These are phyloP conservation scores for Cryptus viduatorius DNA, from an alignment of 2,888 invertebrate species.

Conservation along the genomic window DNA sequence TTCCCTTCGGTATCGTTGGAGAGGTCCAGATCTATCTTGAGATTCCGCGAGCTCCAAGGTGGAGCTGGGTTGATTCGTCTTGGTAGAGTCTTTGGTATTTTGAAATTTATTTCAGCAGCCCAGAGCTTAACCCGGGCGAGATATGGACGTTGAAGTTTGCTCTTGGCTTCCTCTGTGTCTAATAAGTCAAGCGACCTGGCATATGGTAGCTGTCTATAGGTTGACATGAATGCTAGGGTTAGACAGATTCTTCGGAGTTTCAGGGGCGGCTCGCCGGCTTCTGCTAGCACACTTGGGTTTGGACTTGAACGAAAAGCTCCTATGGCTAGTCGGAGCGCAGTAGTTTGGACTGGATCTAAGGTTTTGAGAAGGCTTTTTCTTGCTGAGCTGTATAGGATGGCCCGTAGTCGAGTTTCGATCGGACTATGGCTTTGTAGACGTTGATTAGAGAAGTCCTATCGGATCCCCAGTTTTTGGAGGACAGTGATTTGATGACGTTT, in stretches of 20 bases:
- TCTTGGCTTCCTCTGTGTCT: no score
- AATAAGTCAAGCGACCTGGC: no score
- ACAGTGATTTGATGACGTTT: slow-evolving; percentile 37
- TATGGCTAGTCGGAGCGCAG: slow-evolving; percentile 37
- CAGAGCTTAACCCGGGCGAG: no score
- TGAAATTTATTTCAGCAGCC: no score
- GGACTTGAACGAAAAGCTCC: slow-evolving; percentile 56
- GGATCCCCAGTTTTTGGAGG: slow-evolving; percentile 44
- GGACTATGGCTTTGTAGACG: not conserved
- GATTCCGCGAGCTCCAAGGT: no score
- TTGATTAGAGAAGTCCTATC: slow-evolving; percentile 17
- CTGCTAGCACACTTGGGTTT: slow-evolving; percentile 18
- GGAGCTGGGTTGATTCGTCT: no score
- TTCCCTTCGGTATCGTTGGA: no score
- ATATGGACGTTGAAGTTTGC: no score
- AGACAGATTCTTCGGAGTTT: slow-evolving; percentile 7
- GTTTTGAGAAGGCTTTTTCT: slow-evolving; percentile 14
- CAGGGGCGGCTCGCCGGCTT: slow-evolving; percentile 31
- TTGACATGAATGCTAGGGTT: no score
- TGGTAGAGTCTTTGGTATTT: no score
- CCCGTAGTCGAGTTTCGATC: not conserved
- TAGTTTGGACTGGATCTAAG: slow-evolving; percentile 40
- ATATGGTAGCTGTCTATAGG: no score
- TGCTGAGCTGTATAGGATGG: slow-evolving; percentile 43
- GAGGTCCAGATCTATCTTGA: no score